Base-by-base conservation (phyloP, 2,888 invertebrate species). In the Azorinus chamasolen region DNA sequence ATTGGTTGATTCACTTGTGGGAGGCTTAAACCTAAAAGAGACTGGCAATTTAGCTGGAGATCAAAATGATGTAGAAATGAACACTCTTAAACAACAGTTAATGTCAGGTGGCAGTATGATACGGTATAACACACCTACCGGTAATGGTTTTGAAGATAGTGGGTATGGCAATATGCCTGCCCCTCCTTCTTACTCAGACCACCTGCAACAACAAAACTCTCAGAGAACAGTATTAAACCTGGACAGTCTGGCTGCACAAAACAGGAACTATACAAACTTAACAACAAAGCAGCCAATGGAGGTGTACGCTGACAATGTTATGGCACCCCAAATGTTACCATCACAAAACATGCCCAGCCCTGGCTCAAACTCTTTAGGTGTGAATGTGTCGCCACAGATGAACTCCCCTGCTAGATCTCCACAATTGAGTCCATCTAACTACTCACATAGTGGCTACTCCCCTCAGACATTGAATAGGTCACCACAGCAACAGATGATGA, bases 111-210 rank as follows among this genome's bases (percentile, higher is more conserved):
- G 81, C 1, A 59, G 57, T 45, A 64, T 77, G 53, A 24, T 62
- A 25, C 82, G 78, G 64, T 86, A 64, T 68, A 74, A 61, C 51
- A 71, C 78, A 46, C 78, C 72, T 65, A 83, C 80, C 64, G 76
- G 71, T 46, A 83, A 82, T 68, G 76, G 71, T 46, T 83, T 51
- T 64, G 83, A 83, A 41, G 74, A 81, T 57, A 73, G 74, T 63
- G 86, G 69, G 70, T 89, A 59, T 77, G 88, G 92, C 94, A 70
- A 93, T 94, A 73, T 94, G 92, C 83, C 91, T 88, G 78, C 91
- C 8, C 90, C 91, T 24, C 89, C 94, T 91, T 89, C 95, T 94
- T 91, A 91, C 76, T 77, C 65, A 51, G 86, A 87, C 57, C 80
- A 81, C 20, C 59, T 83, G 24, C 69, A 81, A 41, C 81, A 77